phyloP scores from a whole-genome alignment of 2,797 vertebrate species.

The Oreortyx pictus region DNA sequence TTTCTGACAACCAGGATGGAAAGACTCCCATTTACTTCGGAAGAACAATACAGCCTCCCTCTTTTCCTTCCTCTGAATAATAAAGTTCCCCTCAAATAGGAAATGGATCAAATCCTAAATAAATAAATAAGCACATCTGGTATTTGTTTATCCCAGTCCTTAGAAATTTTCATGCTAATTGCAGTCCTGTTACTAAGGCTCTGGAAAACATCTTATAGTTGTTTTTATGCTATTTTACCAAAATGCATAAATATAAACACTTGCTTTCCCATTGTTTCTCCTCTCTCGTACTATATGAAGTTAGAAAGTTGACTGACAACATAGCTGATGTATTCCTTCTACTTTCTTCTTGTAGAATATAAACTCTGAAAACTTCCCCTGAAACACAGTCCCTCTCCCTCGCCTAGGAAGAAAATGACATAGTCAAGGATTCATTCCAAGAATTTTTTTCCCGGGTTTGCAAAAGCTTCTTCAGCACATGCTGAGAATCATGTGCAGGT shows the following conservation, averaged over 20 bases:
- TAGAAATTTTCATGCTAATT: conserved; percentile 44
- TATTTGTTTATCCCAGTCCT: conserved; percentile 39
- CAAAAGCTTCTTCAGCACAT: neutral
- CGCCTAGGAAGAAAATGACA: neutral
- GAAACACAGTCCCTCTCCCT: neutral
- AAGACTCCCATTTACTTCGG: neutral
- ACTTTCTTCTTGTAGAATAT: neutral
- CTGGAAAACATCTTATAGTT: conserved; percentile 20
- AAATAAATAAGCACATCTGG: conserved; percentile 28
- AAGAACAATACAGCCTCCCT: neutral
- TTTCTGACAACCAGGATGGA: neutral
- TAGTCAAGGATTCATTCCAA: neutral
- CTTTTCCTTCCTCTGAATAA: conserved; percentile 33
- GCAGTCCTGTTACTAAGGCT: conserved; percentile 11
- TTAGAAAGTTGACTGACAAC: neutral
- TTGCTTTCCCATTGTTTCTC: neutral
- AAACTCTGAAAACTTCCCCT: neutral
- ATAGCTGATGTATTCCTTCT: neutral
- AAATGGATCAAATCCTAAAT: conserved; percentile 44
- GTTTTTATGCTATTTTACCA: neutral
- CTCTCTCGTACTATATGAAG: neutral
- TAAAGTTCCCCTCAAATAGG: conserved; percentile 1
- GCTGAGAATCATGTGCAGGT: neutral
- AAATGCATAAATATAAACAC: neutral
- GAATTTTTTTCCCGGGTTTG: neutral